These are phyloP conservation scores for Microtus richardsoni DNA, from an alignment of 2,113 vertebrate genomes.

Conservation along the genomic window DNA sequence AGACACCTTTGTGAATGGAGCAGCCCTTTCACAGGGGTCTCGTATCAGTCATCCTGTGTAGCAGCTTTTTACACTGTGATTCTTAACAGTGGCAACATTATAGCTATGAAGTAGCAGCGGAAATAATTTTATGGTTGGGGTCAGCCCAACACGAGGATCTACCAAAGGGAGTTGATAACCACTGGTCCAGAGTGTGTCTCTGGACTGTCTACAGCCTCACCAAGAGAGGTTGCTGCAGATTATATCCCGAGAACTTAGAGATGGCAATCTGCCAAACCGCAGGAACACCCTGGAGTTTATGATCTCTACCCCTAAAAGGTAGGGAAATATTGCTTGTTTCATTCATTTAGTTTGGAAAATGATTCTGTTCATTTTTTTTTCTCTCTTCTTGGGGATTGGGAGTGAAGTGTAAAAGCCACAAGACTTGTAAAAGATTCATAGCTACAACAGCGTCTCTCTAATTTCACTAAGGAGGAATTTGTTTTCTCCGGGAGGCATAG, in stretches of 20 bases:
- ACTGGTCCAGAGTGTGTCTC: not conserved
- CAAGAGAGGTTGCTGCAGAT: not conserved
- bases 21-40: too few species aligned
- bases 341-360: not conserved
- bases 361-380: not conserved
- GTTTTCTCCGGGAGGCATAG: not conserved
- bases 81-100: not conserved
- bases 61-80: too few species aligned
- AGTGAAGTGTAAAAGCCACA: not conserved
- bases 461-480: not conserved
- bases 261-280: not conserved
- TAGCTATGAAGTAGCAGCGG: not conserved
- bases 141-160: not conserved
- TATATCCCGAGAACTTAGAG: not conserved
- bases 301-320: not conserved
- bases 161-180: not conserved
- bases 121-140: not conserved
- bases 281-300: not conserved
- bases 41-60: not conserved
- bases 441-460: not conserved
- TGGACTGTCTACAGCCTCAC: not conserved
- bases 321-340: constrained; percentile 24
- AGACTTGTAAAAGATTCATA: not conserved
- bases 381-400: not conserved
- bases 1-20: not conserved